A percentile compares a stretch with the other conserved stretches of the same genome.
Conservation (phyloP, 2,113 vertebrate species). For the Zosterops borbonicus region DNA sequence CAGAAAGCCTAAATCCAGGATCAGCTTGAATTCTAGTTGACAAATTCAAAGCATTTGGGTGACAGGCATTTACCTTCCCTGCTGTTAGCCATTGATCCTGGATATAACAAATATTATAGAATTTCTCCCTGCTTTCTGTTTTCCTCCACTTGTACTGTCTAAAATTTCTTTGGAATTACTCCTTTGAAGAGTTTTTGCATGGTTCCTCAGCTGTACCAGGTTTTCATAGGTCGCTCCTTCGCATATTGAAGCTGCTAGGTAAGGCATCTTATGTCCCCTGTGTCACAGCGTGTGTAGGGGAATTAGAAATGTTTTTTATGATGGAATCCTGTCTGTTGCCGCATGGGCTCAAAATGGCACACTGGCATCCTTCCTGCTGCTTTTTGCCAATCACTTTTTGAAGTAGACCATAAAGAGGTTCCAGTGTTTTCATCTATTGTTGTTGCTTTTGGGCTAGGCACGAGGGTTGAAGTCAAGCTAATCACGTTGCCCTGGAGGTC, state of each 20-base stretch:
- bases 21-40: not conserved
- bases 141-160: not conserved
- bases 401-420: not conserved
- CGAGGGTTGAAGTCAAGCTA: not conserved
- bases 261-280: not conserved
- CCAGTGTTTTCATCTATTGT: not conserved
- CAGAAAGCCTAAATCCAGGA: not conserved
- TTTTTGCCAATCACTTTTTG: not conserved
- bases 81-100: not conserved
- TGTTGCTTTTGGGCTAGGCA: not conserved
- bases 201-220: not conserved
- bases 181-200: not conserved
- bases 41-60: not conserved
- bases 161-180: not conserved
- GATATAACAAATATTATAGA: not conserved
- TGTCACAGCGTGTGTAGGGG: not conserved
- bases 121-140: not conserved
- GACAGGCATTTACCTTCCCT: not conserved
- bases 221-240: not conserved
- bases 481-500: slow-evolving; percentile 8
- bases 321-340: not conserved
- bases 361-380: not conserved
- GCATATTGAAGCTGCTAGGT: not conserved
- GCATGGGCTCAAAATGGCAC: not conserved
- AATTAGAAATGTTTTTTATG: not conserved